A percentile compares a stretch with the other conserved stretches of the same genome.
These are phyloP conservation scores for Blastobasis lacticolella DNA, from an alignment of 2,888 invertebrate genomes.

Conservation along the genomic window DNA sequence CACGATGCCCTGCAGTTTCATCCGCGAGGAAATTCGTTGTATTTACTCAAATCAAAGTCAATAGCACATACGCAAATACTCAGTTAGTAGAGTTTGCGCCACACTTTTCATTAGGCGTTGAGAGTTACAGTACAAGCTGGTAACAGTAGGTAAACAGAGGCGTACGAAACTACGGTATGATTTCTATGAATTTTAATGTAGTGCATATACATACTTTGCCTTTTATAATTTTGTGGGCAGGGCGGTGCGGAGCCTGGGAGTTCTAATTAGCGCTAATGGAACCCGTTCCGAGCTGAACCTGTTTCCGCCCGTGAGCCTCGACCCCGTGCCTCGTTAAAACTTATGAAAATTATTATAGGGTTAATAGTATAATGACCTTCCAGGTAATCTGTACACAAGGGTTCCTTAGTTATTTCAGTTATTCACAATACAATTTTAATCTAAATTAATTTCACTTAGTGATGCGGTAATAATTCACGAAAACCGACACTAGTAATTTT, in stretches of 20 bases:
- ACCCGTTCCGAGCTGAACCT: conserved; percentile 48
- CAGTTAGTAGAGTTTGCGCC: too few species aligned
- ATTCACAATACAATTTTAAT: not conserved
- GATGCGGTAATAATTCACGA: not conserved
- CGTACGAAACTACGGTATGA: too few species aligned
- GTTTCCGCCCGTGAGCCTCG: conserved; percentile 21
- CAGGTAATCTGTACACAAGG: not conserved
- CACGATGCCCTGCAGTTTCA: too few species aligned
- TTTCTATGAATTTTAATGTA: too few species aligned
- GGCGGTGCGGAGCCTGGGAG: conserved; percentile 24
- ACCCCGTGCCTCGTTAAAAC: conserved; percentile 10
- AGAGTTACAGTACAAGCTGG: too few species aligned
- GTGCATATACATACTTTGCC: too few species aligned
- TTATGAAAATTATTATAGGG: conserved; percentile 5
- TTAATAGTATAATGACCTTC: conserved; percentile 5
- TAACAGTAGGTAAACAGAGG: too few species aligned
- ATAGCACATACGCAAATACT: too few species aligned
- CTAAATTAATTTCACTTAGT: not conserved
- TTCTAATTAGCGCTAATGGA: conserved; percentile 67
- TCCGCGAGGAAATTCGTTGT: too few species aligned
- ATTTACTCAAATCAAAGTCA: too few species aligned
- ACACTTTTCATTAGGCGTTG: too few species aligned
- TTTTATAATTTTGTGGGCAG: too few species aligned
- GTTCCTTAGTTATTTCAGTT: not conserved
- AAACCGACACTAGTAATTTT: not conserved